These are phyloP conservation scores for Busseola fusca DNA, from an alignment of 2,888 invertebrate genomes.

Conservation along the genomic window DNA sequence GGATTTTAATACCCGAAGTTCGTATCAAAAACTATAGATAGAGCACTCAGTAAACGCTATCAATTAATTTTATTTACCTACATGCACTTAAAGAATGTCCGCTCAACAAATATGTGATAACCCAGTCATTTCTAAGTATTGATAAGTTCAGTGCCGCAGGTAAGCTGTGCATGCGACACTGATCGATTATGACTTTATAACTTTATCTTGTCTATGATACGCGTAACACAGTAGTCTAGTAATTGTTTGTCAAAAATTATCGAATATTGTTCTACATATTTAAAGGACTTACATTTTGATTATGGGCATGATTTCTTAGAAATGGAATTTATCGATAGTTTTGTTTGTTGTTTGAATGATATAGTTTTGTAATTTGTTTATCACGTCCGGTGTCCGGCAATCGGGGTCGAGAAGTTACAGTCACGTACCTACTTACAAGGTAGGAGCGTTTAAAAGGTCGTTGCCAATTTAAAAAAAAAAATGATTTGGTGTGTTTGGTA, in stretches of 20 bases:
- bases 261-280: constrained; percentile 45
- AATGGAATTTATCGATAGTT: constrained; percentile 46
- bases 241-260: constrained; percentile 49
- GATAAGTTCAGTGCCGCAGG: constrained; percentile 50
- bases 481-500: background rate
- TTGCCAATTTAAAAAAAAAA: background rate
- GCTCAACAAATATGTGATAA: constrained; percentile 36
- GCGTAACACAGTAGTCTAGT: constrained; percentile 54
- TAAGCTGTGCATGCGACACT: constrained; percentile 54
- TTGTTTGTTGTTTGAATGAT: constrained; percentile 19
- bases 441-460: background rate
- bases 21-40: background rate
- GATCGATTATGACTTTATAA: constrained; percentile 52
- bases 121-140: constrained; percentile 46
- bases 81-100: constrained; percentile 30
- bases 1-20: background rate
- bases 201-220: constrained; percentile 58
- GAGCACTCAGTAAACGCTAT: constrained; percentile 7
- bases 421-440: background rate
- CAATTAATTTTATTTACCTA: constrained; percentile 21
- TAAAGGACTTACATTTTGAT: constrained; percentile 40
- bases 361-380: constrained; percentile 11
- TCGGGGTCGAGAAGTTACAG: constrained; percentile 13
- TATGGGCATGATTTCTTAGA: constrained; percentile 39
- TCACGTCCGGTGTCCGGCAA: background rate